Conservation (phyloP, 2,888 invertebrate genomes). For the Erebia palarica region DNA sequence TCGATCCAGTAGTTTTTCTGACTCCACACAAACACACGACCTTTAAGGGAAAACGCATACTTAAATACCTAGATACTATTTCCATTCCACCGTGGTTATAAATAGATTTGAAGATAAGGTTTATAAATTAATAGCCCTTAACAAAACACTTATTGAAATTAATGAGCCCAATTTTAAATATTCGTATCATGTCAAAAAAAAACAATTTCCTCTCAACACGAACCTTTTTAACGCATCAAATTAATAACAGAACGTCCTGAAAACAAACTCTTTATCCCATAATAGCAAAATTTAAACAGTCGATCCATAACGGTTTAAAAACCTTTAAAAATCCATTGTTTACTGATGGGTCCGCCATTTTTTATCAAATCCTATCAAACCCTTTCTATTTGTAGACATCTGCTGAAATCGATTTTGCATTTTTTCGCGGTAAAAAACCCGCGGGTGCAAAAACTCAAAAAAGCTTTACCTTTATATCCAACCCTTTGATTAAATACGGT, state of each 20-base stretch:
- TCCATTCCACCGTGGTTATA: too few relatives aligned
- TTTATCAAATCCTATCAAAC: constrained; percentile 70
- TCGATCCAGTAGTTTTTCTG: too few relatives aligned
- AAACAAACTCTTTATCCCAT: constrained; percentile 64
- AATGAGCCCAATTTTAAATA: constrained; percentile 2
- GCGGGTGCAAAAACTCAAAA: constrained; percentile 65
- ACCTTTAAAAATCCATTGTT: constrained; percentile 57
- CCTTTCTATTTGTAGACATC: constrained; percentile 79
- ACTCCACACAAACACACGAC: too few relatives aligned
- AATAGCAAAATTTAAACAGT: constrained; percentile 70
- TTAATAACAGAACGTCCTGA: constrained; percentile 49
- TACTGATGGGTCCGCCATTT: constrained; percentile 68
- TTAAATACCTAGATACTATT: too few relatives aligned
- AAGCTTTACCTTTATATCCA: constrained; percentile 69
- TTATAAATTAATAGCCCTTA: not conserved
- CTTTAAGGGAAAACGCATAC: too few relatives aligned
- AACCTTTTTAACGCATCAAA: constrained; percentile 48
- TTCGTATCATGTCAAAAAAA: constrained; percentile 23
- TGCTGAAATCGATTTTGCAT: constrained; percentile 81
- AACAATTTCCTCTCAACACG: constrained; percentile 44
- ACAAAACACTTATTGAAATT: not conserved
- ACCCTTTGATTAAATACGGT: constrained; percentile 77
- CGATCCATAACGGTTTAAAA: constrained; percentile 67
- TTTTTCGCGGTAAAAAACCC: constrained; percentile 69
- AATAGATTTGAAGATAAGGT: too few relatives aligned